Conservation (phyloP, 1,140 invertebrate genomes). For the Musca vetustissima region DNA sequence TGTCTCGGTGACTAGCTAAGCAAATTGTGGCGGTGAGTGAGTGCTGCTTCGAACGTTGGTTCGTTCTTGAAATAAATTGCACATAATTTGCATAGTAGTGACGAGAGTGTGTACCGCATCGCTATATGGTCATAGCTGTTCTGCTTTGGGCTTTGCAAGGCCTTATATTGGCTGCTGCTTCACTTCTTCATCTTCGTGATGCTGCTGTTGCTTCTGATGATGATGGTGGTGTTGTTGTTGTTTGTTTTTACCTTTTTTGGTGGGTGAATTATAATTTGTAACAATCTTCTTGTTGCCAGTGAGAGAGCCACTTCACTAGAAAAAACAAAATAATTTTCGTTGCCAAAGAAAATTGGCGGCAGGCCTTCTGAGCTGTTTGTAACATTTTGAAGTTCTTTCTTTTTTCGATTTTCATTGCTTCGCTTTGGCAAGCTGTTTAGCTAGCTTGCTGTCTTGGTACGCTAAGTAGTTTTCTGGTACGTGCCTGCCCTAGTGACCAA, state of each 20-base stretch:
- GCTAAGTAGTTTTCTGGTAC: neutral
- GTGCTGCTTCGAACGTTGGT: no score
- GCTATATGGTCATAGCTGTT: neutral
- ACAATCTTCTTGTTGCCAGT: conserved; percentile 19
- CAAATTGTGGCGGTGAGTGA: neutral
- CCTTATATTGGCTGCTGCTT: neutral
- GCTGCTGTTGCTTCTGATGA: neutral
- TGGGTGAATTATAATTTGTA: conserved; percentile 24
- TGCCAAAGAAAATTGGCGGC: no score
- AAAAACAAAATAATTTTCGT: no score
- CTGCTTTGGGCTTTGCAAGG: no score
- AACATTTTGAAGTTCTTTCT: no score
- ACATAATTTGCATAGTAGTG: conserved; percentile 11
- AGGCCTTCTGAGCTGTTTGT: no score
- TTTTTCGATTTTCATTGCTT: no score
- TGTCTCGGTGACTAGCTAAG: neutral
- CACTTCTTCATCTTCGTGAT: neutral
- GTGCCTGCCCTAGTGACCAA: conserved; percentile 22
- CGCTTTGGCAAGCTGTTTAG: no score
- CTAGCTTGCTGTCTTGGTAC: no score
- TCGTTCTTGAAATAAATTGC: conserved; percentile 3
- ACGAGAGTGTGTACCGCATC: neutral
- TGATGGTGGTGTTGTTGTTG: neutral
- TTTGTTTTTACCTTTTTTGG: neutral
- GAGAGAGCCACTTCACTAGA: no score